These are phyloP conservation scores for Amitus sp. DNA, from an alignment of 2,888 invertebrate species.

Conservation along the genomic window DNA sequence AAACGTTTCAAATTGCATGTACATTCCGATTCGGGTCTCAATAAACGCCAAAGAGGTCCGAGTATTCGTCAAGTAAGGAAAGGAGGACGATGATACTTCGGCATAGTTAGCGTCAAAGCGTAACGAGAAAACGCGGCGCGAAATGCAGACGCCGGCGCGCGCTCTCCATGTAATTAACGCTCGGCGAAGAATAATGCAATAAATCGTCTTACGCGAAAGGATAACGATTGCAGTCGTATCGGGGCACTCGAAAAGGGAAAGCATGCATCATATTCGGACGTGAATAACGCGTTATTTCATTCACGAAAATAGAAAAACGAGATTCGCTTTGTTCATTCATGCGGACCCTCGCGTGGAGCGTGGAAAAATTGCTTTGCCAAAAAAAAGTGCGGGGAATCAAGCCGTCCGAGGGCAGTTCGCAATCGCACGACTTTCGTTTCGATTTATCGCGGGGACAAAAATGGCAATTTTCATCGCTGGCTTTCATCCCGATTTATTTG, in stretches of 20 bases:
- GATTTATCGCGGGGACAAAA: too few relatives aligned
- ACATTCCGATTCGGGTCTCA: too few relatives aligned
- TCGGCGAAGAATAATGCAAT: slow-evolving; percentile 28
- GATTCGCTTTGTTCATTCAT: slow-evolving; percentile 2
- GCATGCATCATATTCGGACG: slow-evolving; percentile 6
- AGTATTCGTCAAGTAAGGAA: too few relatives aligned
- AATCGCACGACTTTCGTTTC: too few relatives aligned
- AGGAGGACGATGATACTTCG: slow-evolving; percentile 36
- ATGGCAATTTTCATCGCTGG: too few relatives aligned
- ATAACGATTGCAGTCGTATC: slow-evolving; percentile 22
- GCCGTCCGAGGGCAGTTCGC: neutral
- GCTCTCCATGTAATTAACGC: slow-evolving; percentile 39
- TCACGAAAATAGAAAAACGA: slow-evolving; percentile 2
- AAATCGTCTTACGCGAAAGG: slow-evolving; percentile 35
- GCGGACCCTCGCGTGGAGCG: neutral
- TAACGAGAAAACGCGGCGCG: slow-evolving; percentile 39
- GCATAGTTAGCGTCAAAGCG: slow-evolving; percentile 41
- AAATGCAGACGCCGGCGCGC: slow-evolving; percentile 34
- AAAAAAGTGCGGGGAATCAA: neutral
- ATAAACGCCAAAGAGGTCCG: too few relatives aligned
- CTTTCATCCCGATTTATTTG: too few relatives aligned
- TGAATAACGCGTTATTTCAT: slow-evolving; percentile 5
- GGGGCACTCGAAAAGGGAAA: slow-evolving; percentile 11
- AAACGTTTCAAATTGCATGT: too few relatives aligned
- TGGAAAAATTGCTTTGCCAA: neutral